These are phyloP conservation scores for Silurus aristotelis DNA, from an alignment of 2,797 vertebrate species.

Conservation along the genomic window DNA sequence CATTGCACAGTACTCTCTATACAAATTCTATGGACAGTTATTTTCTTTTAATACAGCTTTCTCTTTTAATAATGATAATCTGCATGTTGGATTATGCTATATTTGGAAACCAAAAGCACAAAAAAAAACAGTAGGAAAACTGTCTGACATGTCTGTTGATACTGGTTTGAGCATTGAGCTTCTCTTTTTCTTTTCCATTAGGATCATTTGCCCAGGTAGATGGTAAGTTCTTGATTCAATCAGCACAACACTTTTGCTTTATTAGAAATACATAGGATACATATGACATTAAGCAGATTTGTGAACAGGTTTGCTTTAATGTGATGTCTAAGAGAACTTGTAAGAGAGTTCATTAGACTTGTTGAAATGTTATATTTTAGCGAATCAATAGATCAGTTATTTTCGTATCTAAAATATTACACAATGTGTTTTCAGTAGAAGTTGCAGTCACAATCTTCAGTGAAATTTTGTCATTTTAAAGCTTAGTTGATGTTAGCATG, in stretches of 20 bases:
- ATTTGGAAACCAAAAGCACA: not conserved
- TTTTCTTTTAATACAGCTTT: not conserved
- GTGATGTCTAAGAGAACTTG: not conserved
- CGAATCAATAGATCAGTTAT: no score
- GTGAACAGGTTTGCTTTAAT: no score
- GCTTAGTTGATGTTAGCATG: no score
- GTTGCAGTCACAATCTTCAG: no score
- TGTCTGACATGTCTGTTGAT: not conserved
- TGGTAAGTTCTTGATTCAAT: conserved; percentile 43
- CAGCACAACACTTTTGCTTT: not conserved
- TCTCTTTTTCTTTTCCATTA: conserved; percentile 16
- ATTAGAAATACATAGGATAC: not conserved
- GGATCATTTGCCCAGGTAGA: conserved; percentile 42
- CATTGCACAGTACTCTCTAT: not conserved
- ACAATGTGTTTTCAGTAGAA: no score
- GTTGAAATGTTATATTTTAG: no score
- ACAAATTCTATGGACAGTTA: not conserved
- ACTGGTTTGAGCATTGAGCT: not conserved
- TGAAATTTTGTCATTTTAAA: no score
- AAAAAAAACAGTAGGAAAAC: not conserved
- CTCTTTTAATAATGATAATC: not conserved
- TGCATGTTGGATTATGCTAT: not conserved
- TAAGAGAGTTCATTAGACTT: no score
- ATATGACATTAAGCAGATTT: not conserved
- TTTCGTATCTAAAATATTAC: no score